phyloP scores from a whole-genome alignment of 2,888 invertebrate genomes.

The Eustalomyia histrio region DNA sequence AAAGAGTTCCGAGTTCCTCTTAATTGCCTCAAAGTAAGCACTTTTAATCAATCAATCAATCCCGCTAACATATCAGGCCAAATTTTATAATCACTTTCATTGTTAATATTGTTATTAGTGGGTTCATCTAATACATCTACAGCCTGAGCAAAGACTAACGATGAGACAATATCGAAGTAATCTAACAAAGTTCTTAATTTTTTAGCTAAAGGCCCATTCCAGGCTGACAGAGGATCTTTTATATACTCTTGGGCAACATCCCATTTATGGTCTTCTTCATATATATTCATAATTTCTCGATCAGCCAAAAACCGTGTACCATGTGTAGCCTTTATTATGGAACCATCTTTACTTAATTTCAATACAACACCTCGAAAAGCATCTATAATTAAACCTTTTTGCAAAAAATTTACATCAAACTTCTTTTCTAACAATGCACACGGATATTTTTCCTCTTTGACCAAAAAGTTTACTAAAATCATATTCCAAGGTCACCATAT shows the following conservation, averaged over 20 bases:
- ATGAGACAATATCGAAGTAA: conserved; percentile 86
- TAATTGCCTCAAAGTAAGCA: conserved; percentile 83
- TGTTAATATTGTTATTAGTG: conserved; percentile 54
- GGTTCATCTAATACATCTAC: conserved; percentile 83
- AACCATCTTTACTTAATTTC: conserved; percentile 83
- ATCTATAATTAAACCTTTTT: conserved; percentile 87
- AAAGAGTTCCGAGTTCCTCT: conserved; percentile 81
- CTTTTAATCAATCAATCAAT: conserved; percentile 82
- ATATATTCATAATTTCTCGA: conserved; percentile 81
- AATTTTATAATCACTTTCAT: conserved; percentile 80
- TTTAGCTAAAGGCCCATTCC: conserved; percentile 83
- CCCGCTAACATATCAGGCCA: conserved; percentile 85
- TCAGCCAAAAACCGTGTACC: conserved; percentile 82
- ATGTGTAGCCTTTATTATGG: conserved; percentile 84
- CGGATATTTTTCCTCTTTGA: conserved; percentile 82
- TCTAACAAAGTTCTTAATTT: conserved; percentile 85
- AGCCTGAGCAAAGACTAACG: conserved; percentile 84
- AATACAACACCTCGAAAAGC: conserved; percentile 84
- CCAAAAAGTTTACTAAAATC: conserved; percentile 83
- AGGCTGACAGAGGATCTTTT: conserved; percentile 81
- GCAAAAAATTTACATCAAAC: conserved; percentile 82
- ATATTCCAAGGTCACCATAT: conserved; percentile 83
- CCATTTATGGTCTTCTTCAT: conserved; percentile 83
- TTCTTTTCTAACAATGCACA: conserved; percentile 80
- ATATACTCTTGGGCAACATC: conserved; percentile 81